phyloP scores from a whole-genome alignment of 2,888 invertebrate species.

The Cheilosia pagana region DNA sequence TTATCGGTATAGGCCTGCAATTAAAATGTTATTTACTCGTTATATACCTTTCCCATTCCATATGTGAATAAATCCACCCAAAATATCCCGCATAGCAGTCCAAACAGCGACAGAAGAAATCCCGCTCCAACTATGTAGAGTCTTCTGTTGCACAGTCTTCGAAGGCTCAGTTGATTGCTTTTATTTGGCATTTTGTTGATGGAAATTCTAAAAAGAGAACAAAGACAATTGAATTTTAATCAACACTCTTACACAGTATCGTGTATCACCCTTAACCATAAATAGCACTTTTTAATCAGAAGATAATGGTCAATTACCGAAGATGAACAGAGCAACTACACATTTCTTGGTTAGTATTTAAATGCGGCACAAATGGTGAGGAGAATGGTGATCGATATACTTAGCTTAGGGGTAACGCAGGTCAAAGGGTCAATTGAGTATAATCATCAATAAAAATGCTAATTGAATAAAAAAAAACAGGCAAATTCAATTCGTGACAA shows the following conservation, averaged over 20 bases:
- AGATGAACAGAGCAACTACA: slow-evolving; percentile 8
- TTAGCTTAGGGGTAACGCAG: slow-evolving; percentile 51
- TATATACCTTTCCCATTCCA: slow-evolving; percentile 81
- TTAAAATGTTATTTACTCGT: slow-evolving; percentile 5
- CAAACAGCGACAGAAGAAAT: slow-evolving; percentile 79
- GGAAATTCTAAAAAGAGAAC: slow-evolving; percentile 32
- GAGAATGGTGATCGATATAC: slow-evolving; percentile 47
- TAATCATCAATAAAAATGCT: slow-evolving; percentile 64
- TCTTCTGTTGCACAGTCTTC: slow-evolving; percentile 78
- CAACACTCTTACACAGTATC: neutral
- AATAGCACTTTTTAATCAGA: slow-evolving; percentile 13
- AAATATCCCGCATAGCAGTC: slow-evolving; percentile 81
- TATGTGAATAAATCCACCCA: slow-evolving; percentile 82
- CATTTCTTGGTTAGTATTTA: slow-evolving; percentile 27
- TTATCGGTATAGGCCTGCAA: neutral
- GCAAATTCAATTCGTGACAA: slow-evolving; percentile 65
- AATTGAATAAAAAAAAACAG: slow-evolving; percentile 68
- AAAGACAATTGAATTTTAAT: slow-evolving; percentile 11
- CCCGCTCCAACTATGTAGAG: slow-evolving; percentile 79
- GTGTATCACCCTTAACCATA: neutral
- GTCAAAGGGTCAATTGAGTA: slow-evolving; percentile 68
- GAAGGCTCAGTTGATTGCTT: slow-evolving; percentile 75
- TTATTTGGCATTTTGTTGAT: slow-evolving; percentile 79
- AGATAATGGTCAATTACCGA: slow-evolving; percentile 36
- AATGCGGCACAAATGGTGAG: slow-evolving; percentile 8